Conservation (phyloP, 2,797 vertebrate genomes). For the Microtus californicus region DNA sequence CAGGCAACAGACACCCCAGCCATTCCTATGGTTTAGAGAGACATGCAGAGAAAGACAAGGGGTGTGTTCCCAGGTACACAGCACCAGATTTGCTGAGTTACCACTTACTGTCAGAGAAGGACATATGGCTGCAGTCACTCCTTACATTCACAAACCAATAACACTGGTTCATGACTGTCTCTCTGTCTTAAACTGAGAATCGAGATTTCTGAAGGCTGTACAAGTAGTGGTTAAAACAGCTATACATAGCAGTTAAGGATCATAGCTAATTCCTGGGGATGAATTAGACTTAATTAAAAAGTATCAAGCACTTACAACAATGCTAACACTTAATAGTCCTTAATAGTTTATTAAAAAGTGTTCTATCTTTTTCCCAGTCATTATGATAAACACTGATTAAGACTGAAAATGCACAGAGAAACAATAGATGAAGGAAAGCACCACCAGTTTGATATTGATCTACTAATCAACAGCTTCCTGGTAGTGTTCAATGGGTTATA, state of each 20-base stretch:
- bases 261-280: neutral
- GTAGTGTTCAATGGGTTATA: neutral
- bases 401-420: neutral
- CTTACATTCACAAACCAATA: rapidly evolving
- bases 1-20: neutral
- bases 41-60: neutral
- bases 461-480: neutral
- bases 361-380: neutral
- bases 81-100: neutral
- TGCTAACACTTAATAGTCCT: neutral
- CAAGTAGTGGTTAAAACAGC: neutral
- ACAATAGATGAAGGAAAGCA: neutral
- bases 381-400: neutral
- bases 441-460: neutral
- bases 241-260: neutral
- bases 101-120: neutral
- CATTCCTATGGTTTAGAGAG: neutral
- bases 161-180: too few relatives aligned
- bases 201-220: neutral
- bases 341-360: neutral
- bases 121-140: rapidly evolving
- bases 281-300: neutral
- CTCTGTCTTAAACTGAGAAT: neutral
- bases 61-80: neutral
- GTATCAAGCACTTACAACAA: neutral